A percentile compares a stretch with the other conserved stretches of the same genome.
These are phyloP conservation scores for Eledona agricola DNA, from an alignment of 2,888 invertebrate species.

Conservation along the genomic window DNA sequence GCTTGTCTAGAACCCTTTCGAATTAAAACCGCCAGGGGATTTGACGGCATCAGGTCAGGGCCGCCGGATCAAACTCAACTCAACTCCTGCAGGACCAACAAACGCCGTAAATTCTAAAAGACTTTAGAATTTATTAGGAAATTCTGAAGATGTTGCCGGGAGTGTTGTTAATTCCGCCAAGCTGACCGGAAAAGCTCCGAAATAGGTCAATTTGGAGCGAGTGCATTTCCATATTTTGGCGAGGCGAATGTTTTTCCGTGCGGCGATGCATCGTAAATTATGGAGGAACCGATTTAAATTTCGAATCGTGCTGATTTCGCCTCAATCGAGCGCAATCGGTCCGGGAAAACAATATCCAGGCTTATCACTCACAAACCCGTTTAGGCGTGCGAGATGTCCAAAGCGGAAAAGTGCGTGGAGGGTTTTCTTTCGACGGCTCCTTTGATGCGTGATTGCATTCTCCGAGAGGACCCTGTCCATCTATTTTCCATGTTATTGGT, in stretches of 20 bases:
- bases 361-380: constrained; percentile 32
- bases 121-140: constrained; percentile 35
- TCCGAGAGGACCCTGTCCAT: constrained; percentile 56
- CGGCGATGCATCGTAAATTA: constrained; percentile 28
- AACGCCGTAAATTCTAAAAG: constrained; percentile 36
- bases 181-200: constrained; percentile 29
- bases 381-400: constrained; percentile 24
- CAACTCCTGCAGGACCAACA: constrained; percentile 28
- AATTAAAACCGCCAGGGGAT: constrained; percentile 24
- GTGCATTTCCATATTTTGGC: constrained; percentile 27
- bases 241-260: constrained; percentile 11
- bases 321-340: constrained; percentile 6
- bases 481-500: constrained; percentile 63
- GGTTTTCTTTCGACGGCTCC: constrained; percentile 45
- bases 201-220: constrained; percentile 16
- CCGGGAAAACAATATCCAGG: constrained; percentile 23
- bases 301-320: constrained; percentile 33
- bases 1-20: constrained; percentile 13
- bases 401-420: constrained; percentile 28
- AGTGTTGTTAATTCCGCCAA: constrained; percentile 29
- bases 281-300: constrained; percentile 33
- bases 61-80: constrained; percentile 30
- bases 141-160: constrained; percentile 29
- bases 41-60: constrained; percentile 15
- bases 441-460: constrained; percentile 55